Base-by-base conservation (phyloP, 2,113 vertebrate species). In the Microcebus ravelobensis region DNA sequence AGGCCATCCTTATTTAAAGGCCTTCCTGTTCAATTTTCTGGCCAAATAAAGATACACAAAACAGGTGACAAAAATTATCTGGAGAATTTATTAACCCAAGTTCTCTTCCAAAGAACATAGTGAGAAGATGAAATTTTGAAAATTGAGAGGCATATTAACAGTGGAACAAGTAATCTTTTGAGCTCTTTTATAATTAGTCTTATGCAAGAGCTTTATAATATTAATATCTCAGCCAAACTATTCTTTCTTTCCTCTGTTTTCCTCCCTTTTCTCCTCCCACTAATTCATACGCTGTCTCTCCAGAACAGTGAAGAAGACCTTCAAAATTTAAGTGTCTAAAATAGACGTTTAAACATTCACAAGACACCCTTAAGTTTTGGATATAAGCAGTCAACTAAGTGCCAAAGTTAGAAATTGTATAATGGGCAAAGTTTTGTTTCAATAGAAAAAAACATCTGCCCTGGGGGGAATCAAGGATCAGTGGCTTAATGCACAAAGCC, bases 51-150 rank as follows among this genome's bases (percentile, higher is more conserved):
- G 17, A 39, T 3, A 3, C 39, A 4, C 5, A 73, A 93, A 42
- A 61, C 29, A 86, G 39, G 39, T 27, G 12, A 50, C 45, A 97
- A 96, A 82, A 96, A 67, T 77, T 57, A 45, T 29, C 57, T 65
- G 12, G 15, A 52, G 34, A 93, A 68, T 34, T 86, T 45, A 81
- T 52, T 48, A 85, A 29, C 23, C n/a, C 52, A 42, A 52, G 15
- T 65, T 59, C 45, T 52, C n/a, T 82, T 25, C 70, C 6, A 63
- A 81, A 91, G 36, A 94, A 59, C 25, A 80, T 12, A 65, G 65
- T 42, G 20, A 94, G 42, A 94, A 87, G 92, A 85, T 83, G 3
- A 94, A 94, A 97, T 90, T 6, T 96, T 52, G 23, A 67, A 90
- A 88, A 42, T 39, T 83, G 39, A 87, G 25, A 91, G 29, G 4